Evolutionary conservation across 1,140 invertebrate genomes (phyloP), one percentile per base, ranked within the genome.

Genomic region (Agrilus planipennis): DNA sequence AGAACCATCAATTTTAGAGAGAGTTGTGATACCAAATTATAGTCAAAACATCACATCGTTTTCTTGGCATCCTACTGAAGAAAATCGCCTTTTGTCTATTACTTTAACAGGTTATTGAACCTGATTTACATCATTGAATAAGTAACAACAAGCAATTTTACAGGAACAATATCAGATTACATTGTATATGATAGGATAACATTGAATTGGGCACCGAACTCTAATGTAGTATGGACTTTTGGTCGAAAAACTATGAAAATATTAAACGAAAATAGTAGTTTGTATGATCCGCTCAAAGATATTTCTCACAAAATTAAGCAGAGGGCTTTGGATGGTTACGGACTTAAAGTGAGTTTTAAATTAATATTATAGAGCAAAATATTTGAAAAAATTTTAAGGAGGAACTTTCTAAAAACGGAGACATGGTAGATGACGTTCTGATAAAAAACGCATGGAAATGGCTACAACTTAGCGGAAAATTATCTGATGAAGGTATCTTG

Each of bases 131-230:
- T n/a, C n/a, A 25, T 25, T 11, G n/a, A 25, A 6, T 25, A 5
- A 25, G n/a, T 7, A 25, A 5, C 22, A 27, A 14, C 41, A 22
- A 34, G 45, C 40, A 5, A 6, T 17, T 32, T 65, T 64, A 50
- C 46, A 74, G 76, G 72, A 39, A 43, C 56, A 1, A 58, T 87
- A 1, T 69, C 65, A 3, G 85, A 89, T 68, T 79, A 80, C 51
- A 75, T 70, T 10, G 78, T 89, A 28, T 78, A 75, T 57, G 85
- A 90, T 63, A 71, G 85, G 53, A 86, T 89, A 48, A 84, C 84
- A 20, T 58, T 89, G 40, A 79, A 82, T 60, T 86, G 81, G 79
- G 79, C 79, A 4, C 70, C 79, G 9, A 64, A 69, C 31, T 80
- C 77, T 17, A 72, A 76, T 55, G 62, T 87, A 20, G 71, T 76